phyloP scores from a whole-genome alignment of 1,140 invertebrate genomes.

The Conus betulinus region DNA sequence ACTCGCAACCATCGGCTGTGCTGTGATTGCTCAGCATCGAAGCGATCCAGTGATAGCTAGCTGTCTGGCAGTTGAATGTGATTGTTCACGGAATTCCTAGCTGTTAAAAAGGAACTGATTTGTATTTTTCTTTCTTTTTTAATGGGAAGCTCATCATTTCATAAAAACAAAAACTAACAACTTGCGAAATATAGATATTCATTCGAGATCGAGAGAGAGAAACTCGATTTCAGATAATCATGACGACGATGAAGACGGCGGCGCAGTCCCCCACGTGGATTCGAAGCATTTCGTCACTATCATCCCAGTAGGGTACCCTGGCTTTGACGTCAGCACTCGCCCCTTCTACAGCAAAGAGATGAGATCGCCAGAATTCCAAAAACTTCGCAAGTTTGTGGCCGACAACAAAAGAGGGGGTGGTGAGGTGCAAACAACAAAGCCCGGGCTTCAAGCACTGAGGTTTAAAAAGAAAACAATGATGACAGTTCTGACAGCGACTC shows the following conservation, averaged over 20 bases:
- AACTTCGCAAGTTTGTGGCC: slow-evolving; percentile 26
- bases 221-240: neutral
- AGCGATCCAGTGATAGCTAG: too few species aligned
- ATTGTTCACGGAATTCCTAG: too few species aligned
- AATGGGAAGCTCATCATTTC: too few species aligned
- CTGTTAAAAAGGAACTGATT: too few species aligned
- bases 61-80: too few species aligned
- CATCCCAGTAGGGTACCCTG: slow-evolving; percentile 52
- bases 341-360: slow-evolving; percentile 42
- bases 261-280: slow-evolving; percentile 11
- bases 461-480: neutral
- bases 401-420: neutral
- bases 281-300: slow-evolving; percentile 45
- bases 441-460: neutral
- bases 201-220: too few species aligned
- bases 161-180: too few species aligned
- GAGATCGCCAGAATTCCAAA: slow-evolving; percentile 40
- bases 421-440: neutral
- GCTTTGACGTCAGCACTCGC: slow-evolving; percentile 20
- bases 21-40: too few species aligned
- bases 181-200: too few species aligned
- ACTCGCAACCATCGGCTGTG: too few species aligned
- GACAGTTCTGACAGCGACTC: slow-evolving; percentile 26
- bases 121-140: too few species aligned
- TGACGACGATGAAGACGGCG: neutral